A percentile compares a stretch with the other conserved stretches of the same genome.
Evolutionary conservation across 2,113 vertebrate species (phyloP).

Genomic region (Oxyruncus cristatus): DNA sequence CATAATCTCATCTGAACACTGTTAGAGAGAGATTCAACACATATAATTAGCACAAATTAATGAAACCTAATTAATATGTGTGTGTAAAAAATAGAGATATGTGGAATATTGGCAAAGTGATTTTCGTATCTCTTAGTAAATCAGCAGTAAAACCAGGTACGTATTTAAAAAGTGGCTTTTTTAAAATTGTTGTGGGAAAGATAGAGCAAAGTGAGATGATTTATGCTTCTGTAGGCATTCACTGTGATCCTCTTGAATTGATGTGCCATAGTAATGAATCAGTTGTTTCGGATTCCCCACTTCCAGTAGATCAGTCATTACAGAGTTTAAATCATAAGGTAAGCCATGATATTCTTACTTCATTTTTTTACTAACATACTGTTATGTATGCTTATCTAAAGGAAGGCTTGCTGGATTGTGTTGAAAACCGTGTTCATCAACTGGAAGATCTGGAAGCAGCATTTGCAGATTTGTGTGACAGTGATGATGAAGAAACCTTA

Average conservation of each 20-base stretch:
- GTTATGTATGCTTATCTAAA: conserved; percentile 45
- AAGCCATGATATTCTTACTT: neutral
- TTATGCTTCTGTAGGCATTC: neutral
- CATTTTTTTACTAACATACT: neutral
- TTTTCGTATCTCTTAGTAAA: neutral
- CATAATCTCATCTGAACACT: neutral
- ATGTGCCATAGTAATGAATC: neutral
- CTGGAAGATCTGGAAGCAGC: conserved; percentile 92
- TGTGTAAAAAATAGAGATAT: neutral
- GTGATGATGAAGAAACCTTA: conserved; percentile 83
- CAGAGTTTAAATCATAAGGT: neutral
- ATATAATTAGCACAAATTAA: neutral
- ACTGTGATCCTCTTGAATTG: neutral
- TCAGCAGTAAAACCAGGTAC: neutral
- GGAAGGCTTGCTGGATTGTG: conserved; percentile 83
- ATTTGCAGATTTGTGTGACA: conserved; percentile 91
- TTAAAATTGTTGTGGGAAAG: neutral
- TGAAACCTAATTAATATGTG: neutral
- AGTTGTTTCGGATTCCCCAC: neutral
- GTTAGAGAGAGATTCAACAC: neutral
- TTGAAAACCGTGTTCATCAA: conserved; percentile 85
- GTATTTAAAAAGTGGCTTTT: neutral
- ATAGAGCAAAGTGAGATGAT: neutral
- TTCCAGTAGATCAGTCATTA: neutral
- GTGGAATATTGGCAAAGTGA: neutral